phyloP scores from a whole-genome alignment of 2,888 invertebrate genomes.

The Hoplodrina blanda region DNA sequence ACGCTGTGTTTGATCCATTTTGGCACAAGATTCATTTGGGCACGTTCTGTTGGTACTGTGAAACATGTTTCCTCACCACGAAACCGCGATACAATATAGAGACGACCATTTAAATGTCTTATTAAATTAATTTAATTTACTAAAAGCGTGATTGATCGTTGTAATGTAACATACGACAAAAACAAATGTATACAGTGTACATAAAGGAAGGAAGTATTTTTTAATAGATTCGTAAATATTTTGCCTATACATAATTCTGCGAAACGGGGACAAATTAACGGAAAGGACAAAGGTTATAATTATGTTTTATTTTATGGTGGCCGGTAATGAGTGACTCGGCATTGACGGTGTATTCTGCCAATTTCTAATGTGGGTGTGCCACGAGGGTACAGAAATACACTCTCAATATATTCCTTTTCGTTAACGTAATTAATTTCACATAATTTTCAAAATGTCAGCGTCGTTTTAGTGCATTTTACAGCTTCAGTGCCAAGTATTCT shows the following conservation, averaged over 20 bases:
- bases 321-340: constrained; percentile 20
- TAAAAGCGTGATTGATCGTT: constrained; percentile 9
- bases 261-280: neutral
- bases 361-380: constrained; percentile 48
- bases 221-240: constrained; percentile 13
- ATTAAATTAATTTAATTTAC: constrained; percentile 14
- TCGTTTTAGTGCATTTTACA: neutral
- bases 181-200: constrained; percentile 1
- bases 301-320: constrained; percentile 17
- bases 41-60: neutral
- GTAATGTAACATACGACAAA: neutral
- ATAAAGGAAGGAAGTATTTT: constrained; percentile 27
- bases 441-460: constrained; percentile 1
- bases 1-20: constrained; percentile 44
- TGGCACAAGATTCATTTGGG: constrained; percentile 25
- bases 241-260: constrained; percentile 3
- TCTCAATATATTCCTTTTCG: constrained; percentile 28
- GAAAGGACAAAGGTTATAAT: constrained; percentile 17
- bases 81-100: constrained; percentile 3
- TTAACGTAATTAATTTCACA: constrained; percentile 23
- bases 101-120: constrained; percentile 19
- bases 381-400: constrained; percentile 55
- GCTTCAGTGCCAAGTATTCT: neutral
- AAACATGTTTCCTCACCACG: constrained; percentile 14
- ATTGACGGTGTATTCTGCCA: constrained; percentile 52